Conservation (phyloP, 2,888 invertebrate genomes). For the Clepsis dumicolana region DNA sequence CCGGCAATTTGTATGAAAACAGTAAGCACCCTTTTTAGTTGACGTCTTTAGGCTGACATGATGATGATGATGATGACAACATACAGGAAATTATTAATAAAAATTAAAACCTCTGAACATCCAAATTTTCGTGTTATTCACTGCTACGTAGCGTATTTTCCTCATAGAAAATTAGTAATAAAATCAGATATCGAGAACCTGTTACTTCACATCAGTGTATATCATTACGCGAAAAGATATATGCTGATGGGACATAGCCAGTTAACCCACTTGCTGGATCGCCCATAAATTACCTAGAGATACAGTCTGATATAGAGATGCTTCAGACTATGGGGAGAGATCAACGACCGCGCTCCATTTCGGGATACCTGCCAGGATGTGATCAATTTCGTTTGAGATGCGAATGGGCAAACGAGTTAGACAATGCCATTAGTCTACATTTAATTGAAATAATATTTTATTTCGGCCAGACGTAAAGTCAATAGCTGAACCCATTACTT, state of each 20-base stretch:
- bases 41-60: no score
- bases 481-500: not conserved
- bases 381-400: not conserved
- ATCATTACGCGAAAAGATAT: conserved; percentile 59
- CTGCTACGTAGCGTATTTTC: not conserved
- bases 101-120: not conserved
- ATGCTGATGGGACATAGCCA: conserved; percentile 57
- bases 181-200: conserved; percentile 51
- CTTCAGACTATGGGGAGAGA: conserved; percentile 5
- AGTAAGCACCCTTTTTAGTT: no score
- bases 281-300: conserved; percentile 61
- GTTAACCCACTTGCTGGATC: conserved; percentile 67
- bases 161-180: conserved; percentile 14
- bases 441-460: not conserved
- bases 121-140: conserved; percentile 15
- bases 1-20: no score
- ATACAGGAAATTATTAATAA: no score
- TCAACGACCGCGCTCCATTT: conserved; percentile 34
- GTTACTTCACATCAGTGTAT: conserved; percentile 51
- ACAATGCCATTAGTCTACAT: not conserved
- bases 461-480: not conserved
- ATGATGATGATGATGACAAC: no score
- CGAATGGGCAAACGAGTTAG: conserved; percentile 3
- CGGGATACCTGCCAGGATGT: conserved; percentile 16
- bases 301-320: conserved; percentile 40